phyloP scores from a whole-genome alignment of 2,888 invertebrate species.

The Eueremaeus valkanovi region DNA sequence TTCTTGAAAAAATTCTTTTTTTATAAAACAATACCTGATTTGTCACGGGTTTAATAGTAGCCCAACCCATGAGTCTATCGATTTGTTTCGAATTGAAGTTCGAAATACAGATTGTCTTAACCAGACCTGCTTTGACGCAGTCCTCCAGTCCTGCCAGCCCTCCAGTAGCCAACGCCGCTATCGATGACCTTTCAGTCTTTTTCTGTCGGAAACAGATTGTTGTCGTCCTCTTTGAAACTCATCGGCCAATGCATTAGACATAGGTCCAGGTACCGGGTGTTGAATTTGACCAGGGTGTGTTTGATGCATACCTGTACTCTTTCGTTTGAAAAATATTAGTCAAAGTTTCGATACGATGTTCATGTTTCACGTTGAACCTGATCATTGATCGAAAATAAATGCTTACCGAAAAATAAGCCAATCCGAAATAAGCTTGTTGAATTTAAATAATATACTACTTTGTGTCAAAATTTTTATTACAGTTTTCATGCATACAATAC shows the following conservation, averaged over 20 bases:
- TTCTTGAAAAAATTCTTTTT: not conserved
- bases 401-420: too few species aligned
- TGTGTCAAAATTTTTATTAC: too few species aligned
- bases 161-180: slow-evolving; percentile 68
- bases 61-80: slow-evolving; percentile 61
- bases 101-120: slow-evolving; percentile 70
- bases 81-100: slow-evolving; percentile 76
- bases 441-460: too few species aligned
- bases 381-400: too few species aligned
- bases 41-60: slow-evolving; percentile 53
- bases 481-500: too few species aligned
- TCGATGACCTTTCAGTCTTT: slow-evolving; percentile 62
- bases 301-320: slow-evolving; percentile 67
- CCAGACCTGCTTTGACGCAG: slow-evolving; percentile 64
- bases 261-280: slow-evolving; percentile 73
- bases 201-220: slow-evolving; percentile 53
- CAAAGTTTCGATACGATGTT: slow-evolving; percentile 61
- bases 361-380: slow-evolving; percentile 51
- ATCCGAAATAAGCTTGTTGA: too few species aligned
- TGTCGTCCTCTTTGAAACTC: slow-evolving; percentile 59
- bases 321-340: slow-evolving; percentile 80
- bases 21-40: not conserved
- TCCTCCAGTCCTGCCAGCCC: slow-evolving; percentile 63
- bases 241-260: slow-evolving; percentile 91
- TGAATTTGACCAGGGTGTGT: slow-evolving; percentile 66